Evolutionary conservation across 53 echinoderm and acorn worm species (phyloP).

Genomic region (Hippasteria phrygiana): DNA sequence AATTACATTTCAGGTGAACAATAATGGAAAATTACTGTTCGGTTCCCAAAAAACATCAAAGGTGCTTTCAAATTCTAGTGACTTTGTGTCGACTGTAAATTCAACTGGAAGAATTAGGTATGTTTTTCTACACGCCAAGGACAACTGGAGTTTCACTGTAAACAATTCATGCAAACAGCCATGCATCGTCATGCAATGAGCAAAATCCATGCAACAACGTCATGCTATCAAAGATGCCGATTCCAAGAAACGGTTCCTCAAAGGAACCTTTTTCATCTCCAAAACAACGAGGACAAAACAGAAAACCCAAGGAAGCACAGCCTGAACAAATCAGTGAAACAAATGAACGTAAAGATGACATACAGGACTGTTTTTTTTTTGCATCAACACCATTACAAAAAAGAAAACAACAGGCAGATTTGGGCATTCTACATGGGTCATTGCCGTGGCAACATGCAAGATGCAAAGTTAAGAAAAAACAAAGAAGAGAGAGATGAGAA

Average conservation of each 20-base stretch:
- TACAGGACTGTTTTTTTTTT: neutral
- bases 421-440: constrained; percentile 28
- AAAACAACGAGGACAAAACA: neutral
- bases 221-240: neutral
- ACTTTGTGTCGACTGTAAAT: no score
- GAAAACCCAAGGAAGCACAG: neutral
- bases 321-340: neutral
- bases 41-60: no score
- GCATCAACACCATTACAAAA: neutral
- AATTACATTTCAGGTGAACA: no score
- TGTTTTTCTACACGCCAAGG: no score
- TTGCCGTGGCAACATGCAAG: constrained; percentile 44
- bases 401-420: neutral
- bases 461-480: constrained; percentile 9
- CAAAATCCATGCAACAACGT: neutral
- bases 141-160: neutral
- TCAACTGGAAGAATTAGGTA: no score
- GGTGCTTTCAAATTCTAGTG: no score
- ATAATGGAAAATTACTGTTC: no score
- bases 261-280: neutral
- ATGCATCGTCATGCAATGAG: constrained; percentile 2
- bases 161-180: neutral
- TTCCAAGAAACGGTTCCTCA: neutral
- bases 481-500: neutral
- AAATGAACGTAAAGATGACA: neutral